Percentiles rank a stretch among this genome's conserved stretches.
phyloP scores from a whole-genome alignment of 2,888 invertebrate genomes.

The Agriotes lineatus region DNA sequence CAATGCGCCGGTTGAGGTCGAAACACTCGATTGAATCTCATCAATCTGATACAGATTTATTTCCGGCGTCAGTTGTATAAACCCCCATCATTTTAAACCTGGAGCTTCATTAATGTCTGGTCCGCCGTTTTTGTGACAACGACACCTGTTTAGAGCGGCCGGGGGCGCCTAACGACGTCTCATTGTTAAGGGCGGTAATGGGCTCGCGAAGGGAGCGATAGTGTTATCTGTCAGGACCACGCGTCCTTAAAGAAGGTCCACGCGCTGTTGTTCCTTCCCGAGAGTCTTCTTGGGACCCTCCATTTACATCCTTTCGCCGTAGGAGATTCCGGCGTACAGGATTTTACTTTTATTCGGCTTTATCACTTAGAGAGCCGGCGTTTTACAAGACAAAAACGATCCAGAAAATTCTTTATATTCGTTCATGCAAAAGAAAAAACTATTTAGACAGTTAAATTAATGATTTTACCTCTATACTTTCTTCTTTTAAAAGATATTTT shows the following conservation, averaged over 20 bases:
- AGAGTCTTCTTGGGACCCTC: constrained; percentile 35
- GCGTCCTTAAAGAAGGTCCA: constrained; percentile 53
- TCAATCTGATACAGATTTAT: constrained; percentile 56
- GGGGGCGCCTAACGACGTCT: constrained; percentile 60
- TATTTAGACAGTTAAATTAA: no score
- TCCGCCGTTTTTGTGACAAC: constrained; percentile 58
- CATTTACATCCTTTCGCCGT: constrained; percentile 40
- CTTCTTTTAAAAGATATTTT: no score
- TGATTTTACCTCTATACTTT: no score
- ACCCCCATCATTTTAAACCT: constrained; percentile 47
- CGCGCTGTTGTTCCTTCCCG: constrained; percentile 43
- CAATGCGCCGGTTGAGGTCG: constrained; percentile 59
- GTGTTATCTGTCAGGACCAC: constrained; percentile 65
- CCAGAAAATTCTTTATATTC: no score
- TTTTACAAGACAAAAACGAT: constrained; percentile 1
- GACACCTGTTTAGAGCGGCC: constrained; percentile 60
- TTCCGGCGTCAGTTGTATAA: constrained; percentile 45
- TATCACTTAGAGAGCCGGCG: constrained; percentile 26
- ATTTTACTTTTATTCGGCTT: constrained; percentile 37
- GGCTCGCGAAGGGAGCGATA: constrained; percentile 61
- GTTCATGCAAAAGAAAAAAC: no score
- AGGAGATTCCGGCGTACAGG: constrained; percentile 34
- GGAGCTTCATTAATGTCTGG: constrained; percentile 56
- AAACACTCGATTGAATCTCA: constrained; percentile 60
- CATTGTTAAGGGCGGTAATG: constrained; percentile 62